Conservation (phyloP, 2,113 vertebrate genomes). For the Lanius collurio region DNA sequence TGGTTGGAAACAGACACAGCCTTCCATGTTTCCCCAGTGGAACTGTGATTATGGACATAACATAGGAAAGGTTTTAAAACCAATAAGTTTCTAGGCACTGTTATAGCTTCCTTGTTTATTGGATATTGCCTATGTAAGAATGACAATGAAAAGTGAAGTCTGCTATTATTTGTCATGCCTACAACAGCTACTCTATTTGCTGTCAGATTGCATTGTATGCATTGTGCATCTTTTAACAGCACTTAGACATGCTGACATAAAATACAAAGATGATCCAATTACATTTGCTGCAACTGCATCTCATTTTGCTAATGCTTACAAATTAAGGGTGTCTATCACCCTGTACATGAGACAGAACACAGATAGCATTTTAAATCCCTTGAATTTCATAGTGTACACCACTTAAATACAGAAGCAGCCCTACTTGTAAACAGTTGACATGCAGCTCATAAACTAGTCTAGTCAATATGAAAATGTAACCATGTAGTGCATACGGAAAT, state of each 20-base stretch:
- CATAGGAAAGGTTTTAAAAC: slow-evolving; percentile 48
- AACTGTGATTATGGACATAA: slow-evolving; percentile 49
- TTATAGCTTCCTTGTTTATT: slow-evolving; percentile 32
- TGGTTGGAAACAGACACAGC: background rate
- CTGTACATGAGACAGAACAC: background rate
- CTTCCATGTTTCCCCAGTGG: slow-evolving; percentile 40
- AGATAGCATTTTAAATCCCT: slow-evolving; percentile 31
- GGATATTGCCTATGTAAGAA: background rate
- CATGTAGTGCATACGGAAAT: background rate
- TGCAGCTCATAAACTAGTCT: slow-evolving; percentile 35
- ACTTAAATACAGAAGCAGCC: slow-evolving; percentile 24
- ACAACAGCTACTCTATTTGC: background rate
- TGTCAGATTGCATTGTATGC: slow-evolving; percentile 17
- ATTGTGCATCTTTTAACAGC: slow-evolving; percentile 16
- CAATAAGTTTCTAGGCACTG: slow-evolving; percentile 3
- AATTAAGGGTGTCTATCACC: slow-evolving; percentile 66
- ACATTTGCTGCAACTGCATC: slow-evolving; percentile 60
- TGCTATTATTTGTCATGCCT: slow-evolving; percentile 41
- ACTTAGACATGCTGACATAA: slow-evolving; percentile 55
- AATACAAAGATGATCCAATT: slow-evolving; percentile 67
- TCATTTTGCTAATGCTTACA: slow-evolving; percentile 71
- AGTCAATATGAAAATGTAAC: slow-evolving; percentile 44
- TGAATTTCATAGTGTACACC: slow-evolving; percentile 28
- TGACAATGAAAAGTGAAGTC: slow-evolving; percentile 48
- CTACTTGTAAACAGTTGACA: slow-evolving; percentile 21